Evolutionary conservation across 2,888 invertebrate genomes (phyloP).

Genomic region (Phytoseiulus persimilis): DNA sequence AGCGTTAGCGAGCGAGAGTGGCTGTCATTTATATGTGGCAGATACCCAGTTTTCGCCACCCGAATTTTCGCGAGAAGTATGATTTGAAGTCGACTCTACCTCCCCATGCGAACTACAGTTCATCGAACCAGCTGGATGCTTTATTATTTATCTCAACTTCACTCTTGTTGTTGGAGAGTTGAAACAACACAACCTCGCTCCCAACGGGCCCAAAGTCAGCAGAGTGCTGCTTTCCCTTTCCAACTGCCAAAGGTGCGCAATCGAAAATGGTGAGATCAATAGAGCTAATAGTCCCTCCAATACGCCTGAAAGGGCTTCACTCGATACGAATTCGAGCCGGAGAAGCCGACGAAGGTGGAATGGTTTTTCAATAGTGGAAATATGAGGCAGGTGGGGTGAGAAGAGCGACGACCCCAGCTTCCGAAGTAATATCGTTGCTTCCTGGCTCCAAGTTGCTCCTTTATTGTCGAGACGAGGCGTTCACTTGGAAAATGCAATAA

Average conservation of each 20-base stretch:
- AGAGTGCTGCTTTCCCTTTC: not conserved
- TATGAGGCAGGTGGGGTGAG: not conserved
- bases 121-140: no score
- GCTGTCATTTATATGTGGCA: no score
- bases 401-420: not conserved
- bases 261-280: not conserved
- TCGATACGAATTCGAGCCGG: no score
- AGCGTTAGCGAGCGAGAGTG: no score
- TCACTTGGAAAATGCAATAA: conserved; percentile 5
- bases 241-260: not conserved
- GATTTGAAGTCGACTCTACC: no score
- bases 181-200: no score
- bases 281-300: not conserved
- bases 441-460: not conserved
- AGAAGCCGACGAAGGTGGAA: not conserved
- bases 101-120: no score
- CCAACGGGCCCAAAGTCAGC: no score
- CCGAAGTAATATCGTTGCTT: not conserved
- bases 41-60: no score
- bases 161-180: no score
- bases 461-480: not conserved
- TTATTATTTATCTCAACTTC: no score
- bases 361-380: not conserved
- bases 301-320: not conserved
- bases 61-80: no score